Evolutionary conservation across 2,113 vertebrate genomes (phyloP), one percentile per base, ranked within the genome.

Genomic region (Formicarius rufipectus): DNA sequence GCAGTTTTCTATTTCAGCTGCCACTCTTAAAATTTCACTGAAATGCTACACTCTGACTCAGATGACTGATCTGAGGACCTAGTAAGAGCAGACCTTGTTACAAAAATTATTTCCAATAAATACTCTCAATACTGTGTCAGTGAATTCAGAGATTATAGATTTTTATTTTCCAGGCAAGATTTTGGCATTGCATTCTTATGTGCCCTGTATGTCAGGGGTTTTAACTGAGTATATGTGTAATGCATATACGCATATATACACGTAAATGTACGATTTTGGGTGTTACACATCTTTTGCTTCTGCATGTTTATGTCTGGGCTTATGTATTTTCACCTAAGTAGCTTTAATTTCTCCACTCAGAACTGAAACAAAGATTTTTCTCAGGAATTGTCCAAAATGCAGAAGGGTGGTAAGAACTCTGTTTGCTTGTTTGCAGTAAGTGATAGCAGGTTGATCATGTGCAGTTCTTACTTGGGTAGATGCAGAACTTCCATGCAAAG

Each of bases 1-100:
- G 40, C 85, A n/a, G 10, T 45, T 92, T 95, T 90, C 37, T 20
- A 55, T 69, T 89, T 92, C 74, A 91, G n/a, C 69, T 76, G 40
- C 35, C 53, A 42, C 60, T 64, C 80, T 53, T 27, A 76, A 87
- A 89, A 68, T 40, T 87, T n/a, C 30, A 2, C 0, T 10, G 28
- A 73, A 89, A 30, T 9, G 24, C 2, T 80, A 35, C 16, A 33
- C 20, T 6, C 2, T 68, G 39, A 25, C 53, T 84, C 31, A 23
- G 37, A 58, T 52, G 44, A 90, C 27, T 1, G 1, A 31, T 18
- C 30, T 31, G 23, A 95, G 35, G 82, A 75, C 2, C 19, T 85
- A 76, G 24, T 21, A 77, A 74, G 23, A 72, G 12, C 27, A 90
- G 50, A 77, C 5, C 4, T 85, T 80, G 12, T 63, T 42, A 52